Percentiles rank a stretch among this genome's conserved stretches.
These are phyloP conservation scores for Scrobipalpa atriplicella DNA, from an alignment of 2,888 invertebrate genomes.

Conservation along the genomic window DNA sequence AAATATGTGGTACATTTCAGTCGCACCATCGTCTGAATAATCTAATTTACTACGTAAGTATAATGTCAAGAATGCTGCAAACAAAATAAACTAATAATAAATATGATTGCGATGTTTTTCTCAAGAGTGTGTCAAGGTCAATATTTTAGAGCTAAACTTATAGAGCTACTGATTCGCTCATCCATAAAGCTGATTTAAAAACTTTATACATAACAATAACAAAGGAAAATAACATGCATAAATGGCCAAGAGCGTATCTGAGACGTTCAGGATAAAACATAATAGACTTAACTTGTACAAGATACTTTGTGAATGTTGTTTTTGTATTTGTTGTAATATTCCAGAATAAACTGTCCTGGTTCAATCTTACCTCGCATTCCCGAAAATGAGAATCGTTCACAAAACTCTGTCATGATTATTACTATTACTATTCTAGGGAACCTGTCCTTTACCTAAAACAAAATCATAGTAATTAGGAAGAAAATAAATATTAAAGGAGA, in stretches of 20 bases:
- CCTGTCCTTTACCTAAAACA: constrained; percentile 55
- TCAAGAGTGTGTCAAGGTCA: not conserved
- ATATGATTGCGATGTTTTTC: not conserved
- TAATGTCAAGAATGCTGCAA: constrained; percentile 88
- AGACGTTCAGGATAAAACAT: too few species aligned
- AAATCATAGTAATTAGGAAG: constrained; percentile 7
- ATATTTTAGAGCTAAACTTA: not conserved
- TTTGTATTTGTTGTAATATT: not conserved
- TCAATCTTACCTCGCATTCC: constrained; percentile 92
- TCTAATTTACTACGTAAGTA: constrained; percentile 86
- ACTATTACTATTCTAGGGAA: constrained; percentile 94
- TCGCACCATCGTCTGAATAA: constrained; percentile 85
- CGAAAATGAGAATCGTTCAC: constrained; percentile 97
- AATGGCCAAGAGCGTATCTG: too few species aligned
- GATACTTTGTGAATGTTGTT: not conserved
- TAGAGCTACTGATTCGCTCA: not conserved
- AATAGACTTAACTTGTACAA: too few species aligned
- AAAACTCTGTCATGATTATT: constrained; percentile 97
- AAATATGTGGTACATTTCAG: constrained; percentile 89
- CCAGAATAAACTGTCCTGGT: not conserved
- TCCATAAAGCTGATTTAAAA: constrained; percentile 1
- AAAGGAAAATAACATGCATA: not conserved
- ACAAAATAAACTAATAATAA: not conserved
- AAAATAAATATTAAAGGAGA: not conserved
- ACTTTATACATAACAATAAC: not conserved